Evolutionary conservation across 2,113 vertebrate genomes (phyloP).

Genomic region (Xenopus tropicalis): DNA sequence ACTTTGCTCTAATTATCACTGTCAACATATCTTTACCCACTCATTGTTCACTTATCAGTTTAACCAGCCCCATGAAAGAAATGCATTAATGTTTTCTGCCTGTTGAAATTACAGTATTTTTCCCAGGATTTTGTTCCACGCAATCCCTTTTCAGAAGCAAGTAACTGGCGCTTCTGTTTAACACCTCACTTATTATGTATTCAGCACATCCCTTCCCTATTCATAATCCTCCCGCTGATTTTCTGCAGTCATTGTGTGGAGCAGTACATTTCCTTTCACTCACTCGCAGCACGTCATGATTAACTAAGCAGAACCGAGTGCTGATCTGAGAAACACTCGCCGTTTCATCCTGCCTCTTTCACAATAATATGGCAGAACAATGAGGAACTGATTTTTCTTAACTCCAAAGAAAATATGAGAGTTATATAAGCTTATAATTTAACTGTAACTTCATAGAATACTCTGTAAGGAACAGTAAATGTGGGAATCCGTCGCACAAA

Average conservation of each 20-base stretch:
- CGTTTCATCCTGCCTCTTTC: not conserved
- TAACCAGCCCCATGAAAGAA: no score
- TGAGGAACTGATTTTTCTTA: not conserved
- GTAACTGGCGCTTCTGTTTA: not conserved
- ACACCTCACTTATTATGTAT: conserved; percentile 21
- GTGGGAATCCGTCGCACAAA: no score
- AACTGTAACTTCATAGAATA: not conserved
- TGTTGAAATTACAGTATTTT: no score
- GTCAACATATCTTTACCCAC: no score
- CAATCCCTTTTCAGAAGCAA: not conserved
- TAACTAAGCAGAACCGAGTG: conserved; percentile 25
- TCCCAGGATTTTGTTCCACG: no score
- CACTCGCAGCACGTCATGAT: conserved; percentile 27
- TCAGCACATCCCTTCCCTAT: conserved; percentile 2
- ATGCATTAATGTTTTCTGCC: no score
- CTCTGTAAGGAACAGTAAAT: no score
- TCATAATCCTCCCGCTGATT: conserved; percentile 29
- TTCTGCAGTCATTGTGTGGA: conserved; percentile 19
- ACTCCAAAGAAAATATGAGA: conserved; percentile 4
- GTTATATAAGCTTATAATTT: not conserved
- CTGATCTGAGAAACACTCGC: conserved; percentile 17
- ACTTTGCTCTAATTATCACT: no score
- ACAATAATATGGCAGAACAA: not conserved
- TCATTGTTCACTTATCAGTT: no score
- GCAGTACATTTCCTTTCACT: conserved; percentile 16